These are phyloP conservation scores for Drosophila pseudotalamancana DNA, from an alignment of 2,888 invertebrate species.

Conservation along the genomic window DNA sequence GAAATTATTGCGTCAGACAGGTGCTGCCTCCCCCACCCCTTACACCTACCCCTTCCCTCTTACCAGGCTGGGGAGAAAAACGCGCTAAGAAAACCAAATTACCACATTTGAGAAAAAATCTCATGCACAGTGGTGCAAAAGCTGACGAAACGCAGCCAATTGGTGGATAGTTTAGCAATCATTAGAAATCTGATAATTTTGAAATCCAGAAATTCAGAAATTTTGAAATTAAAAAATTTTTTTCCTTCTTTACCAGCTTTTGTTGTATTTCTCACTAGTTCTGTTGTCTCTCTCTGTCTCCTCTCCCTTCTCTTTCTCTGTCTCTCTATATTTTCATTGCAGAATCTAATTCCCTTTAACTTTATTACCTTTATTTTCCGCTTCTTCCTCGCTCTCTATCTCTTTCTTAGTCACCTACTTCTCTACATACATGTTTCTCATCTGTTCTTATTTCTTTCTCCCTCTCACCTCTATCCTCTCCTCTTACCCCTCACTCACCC, in stretches of 20 bases:
- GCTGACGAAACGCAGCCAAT: neutral
- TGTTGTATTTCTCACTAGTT: neutral
- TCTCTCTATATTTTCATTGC: neutral
- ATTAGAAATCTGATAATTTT: no score
- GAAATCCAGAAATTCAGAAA: no score
- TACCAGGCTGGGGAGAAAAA: constrained; percentile 10
- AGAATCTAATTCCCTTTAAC: neutral
- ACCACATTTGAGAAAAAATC: constrained; percentile 61
- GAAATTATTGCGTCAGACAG: constrained; percentile 75
- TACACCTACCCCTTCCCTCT: neutral
- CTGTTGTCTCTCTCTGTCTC: neutral
- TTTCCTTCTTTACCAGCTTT: neutral
- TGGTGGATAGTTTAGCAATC: no score
- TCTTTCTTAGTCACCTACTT: neutral
- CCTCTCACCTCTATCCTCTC: neutral
- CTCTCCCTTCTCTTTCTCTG: neutral
- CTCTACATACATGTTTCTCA: neutral
- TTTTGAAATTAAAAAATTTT: no score
- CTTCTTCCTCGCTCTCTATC: neutral
- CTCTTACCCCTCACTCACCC: neutral
- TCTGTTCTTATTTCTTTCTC: neutral
- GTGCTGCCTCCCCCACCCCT: constrained; percentile 39
- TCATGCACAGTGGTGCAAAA: constrained; percentile 33
- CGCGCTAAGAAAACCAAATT: constrained; percentile 62
- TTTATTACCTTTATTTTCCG: neutral